These are phyloP conservation scores for Spea hammondii DNA, from an alignment of 2,797 vertebrate species.

Conservation along the genomic window DNA sequence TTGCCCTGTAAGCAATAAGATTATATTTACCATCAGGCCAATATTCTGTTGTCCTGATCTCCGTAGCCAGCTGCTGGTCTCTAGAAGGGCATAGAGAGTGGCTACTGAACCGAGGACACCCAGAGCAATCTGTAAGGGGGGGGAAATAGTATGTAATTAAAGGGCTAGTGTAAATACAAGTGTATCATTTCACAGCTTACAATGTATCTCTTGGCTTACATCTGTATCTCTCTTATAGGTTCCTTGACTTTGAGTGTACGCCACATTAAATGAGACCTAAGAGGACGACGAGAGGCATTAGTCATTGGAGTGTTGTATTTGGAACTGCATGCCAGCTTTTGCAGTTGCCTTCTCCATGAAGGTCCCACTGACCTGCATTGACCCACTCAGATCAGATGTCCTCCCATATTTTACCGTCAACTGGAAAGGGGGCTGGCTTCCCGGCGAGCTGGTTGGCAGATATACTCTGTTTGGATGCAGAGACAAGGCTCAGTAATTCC, in stretches of 20 bases:
- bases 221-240: conserved; percentile 49
- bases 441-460: conserved; percentile 48
- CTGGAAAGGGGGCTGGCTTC: conserved; percentile 56
- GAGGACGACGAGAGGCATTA: conserved; percentile 1
- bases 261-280: conserved; percentile 55
- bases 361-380: conserved; percentile 5
- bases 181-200: too few species aligned
- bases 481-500: neutral
- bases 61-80: conserved; percentile 57
- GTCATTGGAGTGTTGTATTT: neutral
- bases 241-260: conserved; percentile 49
- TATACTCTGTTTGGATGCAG: conserved; percentile 41
- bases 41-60: conserved; percentile 55
- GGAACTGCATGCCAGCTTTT: neutral
- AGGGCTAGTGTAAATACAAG: neutral
- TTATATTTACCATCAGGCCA: conserved; percentile 47
- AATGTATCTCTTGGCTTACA: conserved; percentile 47
- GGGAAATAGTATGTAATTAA: neutral
- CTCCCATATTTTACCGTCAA: conserved; percentile 36
- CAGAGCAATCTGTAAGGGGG: conserved; percentile 52
- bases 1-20: neutral
- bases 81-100: conserved; percentile 52
- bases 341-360: neutral
- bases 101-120: conserved; percentile 54
- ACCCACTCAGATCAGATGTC: neutral